Base-by-base conservation (phyloP, 2,888 invertebrate species). In the Helicoverpa assulta region DNA sequence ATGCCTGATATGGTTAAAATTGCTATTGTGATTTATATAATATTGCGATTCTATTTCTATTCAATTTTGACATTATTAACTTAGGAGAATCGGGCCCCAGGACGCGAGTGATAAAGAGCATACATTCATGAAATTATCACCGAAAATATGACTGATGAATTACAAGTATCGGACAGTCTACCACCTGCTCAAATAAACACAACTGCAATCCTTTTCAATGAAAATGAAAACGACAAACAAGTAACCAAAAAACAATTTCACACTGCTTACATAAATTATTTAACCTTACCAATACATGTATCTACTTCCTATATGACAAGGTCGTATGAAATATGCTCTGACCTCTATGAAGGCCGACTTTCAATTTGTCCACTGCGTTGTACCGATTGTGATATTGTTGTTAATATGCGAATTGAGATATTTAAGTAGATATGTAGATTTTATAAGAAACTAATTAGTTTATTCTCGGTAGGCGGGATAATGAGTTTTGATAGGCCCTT, bases 331-430 rank as follows among this genome's bases (percentile, higher is more conserved):
- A 81, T 63, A 74, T 73, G 60, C 29, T 60, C 52, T 60, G 85
- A 78, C 83, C 83, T 74, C 68, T 55, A 60, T 56, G 85, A 84
- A 78, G 85, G 85, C 29, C 61, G 21, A 79, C 81, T 82, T 83
- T 83, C 85, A 54, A 76, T 63, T 72, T 66, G 69, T 67, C 67
- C 56, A 71, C 62, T 47, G 3, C 16, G 16, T 43, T 18, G 55
- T 52, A 26, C 26, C 37, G 54, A 52, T 63, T 58, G 47, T 62
- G 60, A 60, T 69, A 56, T 16, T 51, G 19, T 53, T 70, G 60
- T 79, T 78, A 67, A 29, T 70, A 71, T 65, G 63, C 58, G 5
- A 72, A 62, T 55, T 43, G 57, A 63, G 52, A 26, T 26, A 26
- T 26, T 26, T 26, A 33, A 33, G 63, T 53, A 50, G 54, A 57